Evolutionary conservation across 1,140 invertebrate genomes (phyloP).

Genomic region (Bathynomus jamesi): DNA sequence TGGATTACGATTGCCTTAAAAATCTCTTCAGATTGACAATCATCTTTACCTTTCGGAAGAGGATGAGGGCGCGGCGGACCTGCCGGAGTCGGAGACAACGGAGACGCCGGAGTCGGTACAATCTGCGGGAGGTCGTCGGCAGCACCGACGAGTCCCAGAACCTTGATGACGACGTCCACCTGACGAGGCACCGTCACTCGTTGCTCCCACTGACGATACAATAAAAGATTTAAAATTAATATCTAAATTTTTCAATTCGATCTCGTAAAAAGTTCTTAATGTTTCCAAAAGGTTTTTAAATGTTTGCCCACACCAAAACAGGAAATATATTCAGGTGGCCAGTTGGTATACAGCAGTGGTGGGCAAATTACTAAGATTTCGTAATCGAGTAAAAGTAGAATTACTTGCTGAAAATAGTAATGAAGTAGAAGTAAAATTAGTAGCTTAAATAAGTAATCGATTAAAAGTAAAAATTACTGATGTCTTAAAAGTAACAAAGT

Average conservation of each 20-base stretch:
- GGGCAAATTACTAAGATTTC: too few species aligned
- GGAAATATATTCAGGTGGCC: too few species aligned
- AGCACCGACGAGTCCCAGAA: slow-evolving; percentile 20
- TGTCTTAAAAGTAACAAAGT: too few species aligned
- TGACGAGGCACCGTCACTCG: not conserved
- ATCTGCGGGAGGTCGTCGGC: slow-evolving; percentile 28
- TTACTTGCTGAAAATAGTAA: too few species aligned
- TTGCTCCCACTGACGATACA: not conserved
- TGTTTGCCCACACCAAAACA: too few species aligned
- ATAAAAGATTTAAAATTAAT: not conserved
- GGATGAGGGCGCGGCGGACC: slow-evolving; percentile 22
- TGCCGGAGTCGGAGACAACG: slow-evolving; percentile 33
- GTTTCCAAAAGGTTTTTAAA: not conserved
- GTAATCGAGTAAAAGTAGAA: too few species aligned
- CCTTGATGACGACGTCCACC: slow-evolving; percentile 10
- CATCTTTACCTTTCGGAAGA: slow-evolving; percentile 30
- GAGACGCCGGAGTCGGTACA: slow-evolving; percentile 36
- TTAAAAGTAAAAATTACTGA: too few species aligned
- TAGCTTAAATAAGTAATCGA: too few species aligned
- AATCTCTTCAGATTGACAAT: too few species aligned
- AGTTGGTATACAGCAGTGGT: too few species aligned
- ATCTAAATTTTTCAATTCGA: not conserved
- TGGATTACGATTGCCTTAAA: too few species aligned
- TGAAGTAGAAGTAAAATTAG: too few species aligned
- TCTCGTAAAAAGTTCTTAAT: not conserved